Evolutionary conservation across 2,797 vertebrate genomes (phyloP).

Genomic region (Eulemur mongoz): DNA sequence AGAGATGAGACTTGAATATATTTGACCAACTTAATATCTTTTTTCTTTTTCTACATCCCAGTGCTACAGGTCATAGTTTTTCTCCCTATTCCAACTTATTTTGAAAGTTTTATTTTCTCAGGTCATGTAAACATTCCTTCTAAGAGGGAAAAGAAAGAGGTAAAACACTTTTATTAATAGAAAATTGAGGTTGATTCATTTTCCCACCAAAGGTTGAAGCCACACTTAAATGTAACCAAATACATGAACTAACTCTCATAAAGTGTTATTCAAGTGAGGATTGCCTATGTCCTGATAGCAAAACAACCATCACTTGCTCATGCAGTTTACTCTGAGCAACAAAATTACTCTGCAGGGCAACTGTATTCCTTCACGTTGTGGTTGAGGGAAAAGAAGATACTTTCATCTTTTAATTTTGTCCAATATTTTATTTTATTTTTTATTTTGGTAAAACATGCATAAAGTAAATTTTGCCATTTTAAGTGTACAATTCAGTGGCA

Average conservation of each 20-base stretch:
- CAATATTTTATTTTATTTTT: neutral
- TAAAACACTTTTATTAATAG: constrained; percentile 29
- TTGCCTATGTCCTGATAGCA: neutral
- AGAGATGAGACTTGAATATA: constrained; percentile 20
- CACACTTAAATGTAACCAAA: neutral
- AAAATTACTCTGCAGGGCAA: neutral
- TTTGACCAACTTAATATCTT: constrained; percentile 25
- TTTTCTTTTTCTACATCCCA: neutral
- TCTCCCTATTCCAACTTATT: neutral
- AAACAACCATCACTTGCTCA: constrained; percentile 39
- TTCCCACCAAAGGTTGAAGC: neutral
- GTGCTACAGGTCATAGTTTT: neutral
- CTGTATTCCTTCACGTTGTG: neutral
- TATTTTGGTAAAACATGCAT: neutral
- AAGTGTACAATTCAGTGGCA: neutral
- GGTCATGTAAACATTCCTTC: constrained; percentile 7
- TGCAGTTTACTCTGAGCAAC: neutral
- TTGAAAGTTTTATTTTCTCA: constrained; percentile 1
- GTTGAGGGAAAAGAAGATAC: neutral
- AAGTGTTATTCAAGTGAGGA: constrained; percentile 24
- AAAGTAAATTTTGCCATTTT: neutral
- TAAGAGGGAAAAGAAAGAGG: neutral
- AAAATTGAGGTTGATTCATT: constrained; percentile 22
- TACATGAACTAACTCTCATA: neutral
- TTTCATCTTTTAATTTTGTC: neutral